Conservation (phyloP, 2,797 vertebrate genomes). For the Gymnodraco acuticeps region DNA sequence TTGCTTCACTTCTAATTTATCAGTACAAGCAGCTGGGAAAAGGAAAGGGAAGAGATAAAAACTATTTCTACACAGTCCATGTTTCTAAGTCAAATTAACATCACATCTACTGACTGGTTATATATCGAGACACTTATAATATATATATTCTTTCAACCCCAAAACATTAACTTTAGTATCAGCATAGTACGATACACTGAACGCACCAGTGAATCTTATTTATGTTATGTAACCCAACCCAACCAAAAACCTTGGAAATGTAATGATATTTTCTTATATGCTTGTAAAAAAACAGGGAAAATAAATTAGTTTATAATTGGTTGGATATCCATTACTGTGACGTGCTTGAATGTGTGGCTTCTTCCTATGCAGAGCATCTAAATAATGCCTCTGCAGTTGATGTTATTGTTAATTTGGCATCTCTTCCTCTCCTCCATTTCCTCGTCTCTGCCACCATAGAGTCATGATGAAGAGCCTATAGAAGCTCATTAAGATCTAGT, state of each 20-base stretch:
- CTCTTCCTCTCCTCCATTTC: conserved; percentile 8
- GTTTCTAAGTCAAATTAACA: background rate
- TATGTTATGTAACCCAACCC: no score
- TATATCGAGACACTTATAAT: no score
- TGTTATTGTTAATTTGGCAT: conserved; percentile 18
- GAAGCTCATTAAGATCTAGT: conserved; percentile 49
- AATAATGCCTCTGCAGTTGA: conserved; percentile 4
- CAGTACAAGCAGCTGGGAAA: conserved; percentile 20
- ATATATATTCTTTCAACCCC: no score
- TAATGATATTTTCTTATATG: background rate
- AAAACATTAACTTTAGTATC: no score
- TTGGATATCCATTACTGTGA: background rate
- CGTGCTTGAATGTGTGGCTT: background rate
- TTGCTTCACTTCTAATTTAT: conserved; percentile 43
- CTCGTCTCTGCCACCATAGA: conserved; percentile 26
- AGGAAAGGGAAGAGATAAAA: conserved; percentile 23
- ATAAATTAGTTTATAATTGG: background rate
- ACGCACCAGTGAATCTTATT: background rate
- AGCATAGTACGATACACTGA: background rate
- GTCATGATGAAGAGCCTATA: conserved; percentile 45
- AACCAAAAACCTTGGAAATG: background rate
- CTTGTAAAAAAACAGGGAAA: no score
- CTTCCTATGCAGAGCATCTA: background rate
- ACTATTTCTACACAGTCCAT: background rate
- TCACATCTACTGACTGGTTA: no score